These are phyloP conservation scores for Cyclargus thomasi DNA, from an alignment of 1,140 invertebrate species.

Conservation along the genomic window DNA sequence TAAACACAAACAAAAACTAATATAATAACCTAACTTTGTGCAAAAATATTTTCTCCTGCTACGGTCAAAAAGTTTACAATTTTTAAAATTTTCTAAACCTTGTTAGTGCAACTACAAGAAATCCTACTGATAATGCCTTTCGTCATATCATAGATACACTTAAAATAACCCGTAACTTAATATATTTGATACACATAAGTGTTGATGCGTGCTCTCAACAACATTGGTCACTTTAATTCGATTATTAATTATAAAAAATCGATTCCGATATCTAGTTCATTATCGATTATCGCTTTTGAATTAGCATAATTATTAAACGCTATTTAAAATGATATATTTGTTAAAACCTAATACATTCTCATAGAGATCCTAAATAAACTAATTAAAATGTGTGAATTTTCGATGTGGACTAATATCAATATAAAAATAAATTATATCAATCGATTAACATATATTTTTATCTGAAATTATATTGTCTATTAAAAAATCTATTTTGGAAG, in stretches of 20 bases:
- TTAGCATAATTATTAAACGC: neutral
- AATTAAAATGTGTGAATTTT: neutral
- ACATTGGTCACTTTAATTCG: neutral
- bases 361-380: neutral
- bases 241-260: neutral
- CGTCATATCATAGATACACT: neutral
- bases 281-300: neutral
- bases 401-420: neutral
- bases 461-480: no score
- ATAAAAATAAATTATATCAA: no score
- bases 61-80: no score
- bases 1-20: no score
- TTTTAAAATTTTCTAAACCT: neutral
- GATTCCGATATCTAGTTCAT: neutral
- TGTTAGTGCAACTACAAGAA: neutral
- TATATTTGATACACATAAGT: neutral
- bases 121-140: neutral
- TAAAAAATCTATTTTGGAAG: no score
- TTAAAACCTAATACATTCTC: neutral
- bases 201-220: neutral
- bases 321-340: neutral
- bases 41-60: neutral
- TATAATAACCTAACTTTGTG: no score
- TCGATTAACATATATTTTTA: no score
- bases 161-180: neutral